phyloP scores from a whole-genome alignment of 2,888 invertebrate genomes.

The Laothoe populi region DNA sequence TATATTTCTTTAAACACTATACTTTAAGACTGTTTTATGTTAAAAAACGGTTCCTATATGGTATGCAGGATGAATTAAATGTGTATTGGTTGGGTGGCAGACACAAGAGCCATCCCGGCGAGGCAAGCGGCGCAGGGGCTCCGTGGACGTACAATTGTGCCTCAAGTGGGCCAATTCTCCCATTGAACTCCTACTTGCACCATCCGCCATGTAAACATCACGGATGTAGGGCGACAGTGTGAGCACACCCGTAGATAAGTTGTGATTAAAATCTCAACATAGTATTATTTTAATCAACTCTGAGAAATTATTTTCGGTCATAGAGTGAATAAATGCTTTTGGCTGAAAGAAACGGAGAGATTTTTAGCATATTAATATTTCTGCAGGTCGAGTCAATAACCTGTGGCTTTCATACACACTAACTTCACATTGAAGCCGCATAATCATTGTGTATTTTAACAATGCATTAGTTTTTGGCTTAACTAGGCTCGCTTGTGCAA shows the following conservation, averaged over 20 bases:
- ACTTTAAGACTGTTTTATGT: no score
- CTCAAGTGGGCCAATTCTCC: constrained; percentile 81
- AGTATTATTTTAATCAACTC: no score
- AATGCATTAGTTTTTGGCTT: no score
- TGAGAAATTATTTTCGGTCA: not conserved
- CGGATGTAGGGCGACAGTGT: constrained; percentile 36
- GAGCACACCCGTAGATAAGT: constrained; percentile 51
- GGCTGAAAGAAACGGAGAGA: no score
- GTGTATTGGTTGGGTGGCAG: constrained; percentile 52
- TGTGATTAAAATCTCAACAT: constrained; percentile 24
- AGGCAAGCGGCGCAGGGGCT: constrained; percentile 42
- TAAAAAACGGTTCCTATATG: no score
- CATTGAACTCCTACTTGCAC: constrained; percentile 73
- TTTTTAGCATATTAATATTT: no score
- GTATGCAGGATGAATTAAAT: constrained; percentile 46
- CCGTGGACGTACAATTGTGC: constrained; percentile 61
- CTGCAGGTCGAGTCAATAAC: no score
- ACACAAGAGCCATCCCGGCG: constrained; percentile 62
- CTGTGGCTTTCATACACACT: no score
- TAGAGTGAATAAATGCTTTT: not conserved
- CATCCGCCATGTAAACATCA: constrained; percentile 77
- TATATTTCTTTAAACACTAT: no score
- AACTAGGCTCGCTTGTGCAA: no score
- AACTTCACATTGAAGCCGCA: no score
- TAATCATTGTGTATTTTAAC: no score